Conservation (phyloP, 2,888 invertebrate genomes). For the Slavum lentiscoides region DNA sequence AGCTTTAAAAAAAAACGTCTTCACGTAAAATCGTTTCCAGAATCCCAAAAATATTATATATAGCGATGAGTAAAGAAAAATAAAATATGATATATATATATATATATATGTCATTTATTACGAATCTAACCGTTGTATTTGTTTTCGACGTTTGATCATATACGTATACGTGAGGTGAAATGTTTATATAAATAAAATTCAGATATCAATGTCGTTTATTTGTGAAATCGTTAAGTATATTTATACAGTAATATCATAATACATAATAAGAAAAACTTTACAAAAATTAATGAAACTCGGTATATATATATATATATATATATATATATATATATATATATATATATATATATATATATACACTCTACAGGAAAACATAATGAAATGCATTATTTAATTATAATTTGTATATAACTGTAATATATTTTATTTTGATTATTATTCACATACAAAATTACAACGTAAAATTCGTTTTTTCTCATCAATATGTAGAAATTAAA, state of each 20-base stretch:
- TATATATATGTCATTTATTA: not conserved
- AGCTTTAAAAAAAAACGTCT: not conserved
- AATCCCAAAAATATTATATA: slow-evolving; percentile 3
- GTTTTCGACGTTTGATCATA: not conserved
- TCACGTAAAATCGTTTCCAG: slow-evolving; percentile 21
- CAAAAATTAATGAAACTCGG: not conserved
- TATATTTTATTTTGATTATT: too few species aligned
- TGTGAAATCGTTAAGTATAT: not conserved
- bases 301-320: too few species aligned
- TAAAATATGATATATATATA: not conserved
- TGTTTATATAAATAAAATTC: not conserved
- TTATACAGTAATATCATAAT: not conserved
- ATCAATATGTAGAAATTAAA: too few species aligned
- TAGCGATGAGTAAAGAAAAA: not conserved
- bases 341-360: too few species aligned
- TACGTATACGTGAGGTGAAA: slow-evolving; percentile 1
- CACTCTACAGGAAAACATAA: too few species aligned
- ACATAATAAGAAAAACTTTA: not conserved
- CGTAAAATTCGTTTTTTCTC: too few species aligned
- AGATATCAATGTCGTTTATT: slow-evolving; percentile 1
- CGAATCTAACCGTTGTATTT: not conserved
- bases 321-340: too few species aligned
- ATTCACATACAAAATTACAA: too few species aligned
- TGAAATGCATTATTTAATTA: too few species aligned
- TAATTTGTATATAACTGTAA: too few species aligned